phyloP scores from a whole-genome alignment of 2,113 vertebrate genomes.

The Stercorarius parasiticus region DNA sequence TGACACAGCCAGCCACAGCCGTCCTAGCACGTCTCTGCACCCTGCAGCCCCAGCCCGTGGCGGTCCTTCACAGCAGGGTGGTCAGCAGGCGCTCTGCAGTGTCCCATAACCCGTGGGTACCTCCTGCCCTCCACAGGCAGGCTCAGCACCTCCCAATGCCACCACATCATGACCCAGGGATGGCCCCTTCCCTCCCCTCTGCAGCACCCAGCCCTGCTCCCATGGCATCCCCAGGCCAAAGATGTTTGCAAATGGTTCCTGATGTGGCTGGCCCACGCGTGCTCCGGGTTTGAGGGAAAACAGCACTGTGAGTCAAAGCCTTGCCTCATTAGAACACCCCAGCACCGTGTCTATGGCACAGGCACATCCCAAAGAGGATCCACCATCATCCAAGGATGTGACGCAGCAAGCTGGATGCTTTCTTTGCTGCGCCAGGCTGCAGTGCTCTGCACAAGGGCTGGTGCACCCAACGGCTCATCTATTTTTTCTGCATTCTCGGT shows the following conservation, averaged over 20 bases:
- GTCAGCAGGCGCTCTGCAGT: fast-evolving
- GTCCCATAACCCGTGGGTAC: fast-evolving
- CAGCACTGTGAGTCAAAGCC: not conserved
- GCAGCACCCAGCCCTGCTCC: not conserved
- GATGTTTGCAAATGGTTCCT: not conserved
- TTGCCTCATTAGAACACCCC: not conserved
- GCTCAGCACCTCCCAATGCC: not conserved
- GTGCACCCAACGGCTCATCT: not conserved
- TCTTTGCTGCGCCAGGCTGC: not conserved
- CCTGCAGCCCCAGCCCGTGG: not conserved
- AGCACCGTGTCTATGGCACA: fast-evolving
- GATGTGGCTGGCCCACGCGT: fast-evolving
- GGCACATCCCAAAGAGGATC: not conserved
- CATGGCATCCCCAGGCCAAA: not conserved
- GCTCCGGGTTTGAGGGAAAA: not conserved
- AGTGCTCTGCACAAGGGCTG: not conserved
- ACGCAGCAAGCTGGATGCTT: not conserved
- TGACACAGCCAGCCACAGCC: too few relatives aligned
- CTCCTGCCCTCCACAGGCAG: not conserved
- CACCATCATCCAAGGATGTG: too few relatives aligned
- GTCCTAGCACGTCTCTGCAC: not conserved
- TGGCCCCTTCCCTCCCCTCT: not conserved
- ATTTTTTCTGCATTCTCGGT: not conserved
- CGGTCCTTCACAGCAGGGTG: not conserved
- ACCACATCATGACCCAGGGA: not conserved